phyloP scores from a whole-genome alignment of 2,888 invertebrate genomes.

The Drosophila neotestacea region DNA sequence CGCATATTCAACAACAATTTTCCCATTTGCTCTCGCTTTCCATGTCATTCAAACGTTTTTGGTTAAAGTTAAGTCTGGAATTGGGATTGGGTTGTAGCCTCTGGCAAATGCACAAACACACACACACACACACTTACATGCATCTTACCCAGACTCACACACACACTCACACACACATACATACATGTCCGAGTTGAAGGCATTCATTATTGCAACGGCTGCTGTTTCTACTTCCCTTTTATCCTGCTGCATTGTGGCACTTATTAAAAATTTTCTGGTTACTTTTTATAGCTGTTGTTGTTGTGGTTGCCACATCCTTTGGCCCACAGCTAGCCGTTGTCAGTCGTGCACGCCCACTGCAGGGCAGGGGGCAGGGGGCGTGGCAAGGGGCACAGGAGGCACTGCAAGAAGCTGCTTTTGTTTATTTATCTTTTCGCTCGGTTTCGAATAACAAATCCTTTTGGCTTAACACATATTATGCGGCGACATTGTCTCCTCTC shows the following conservation, averaged over 20 bases:
- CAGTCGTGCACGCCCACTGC: constrained; percentile 23
- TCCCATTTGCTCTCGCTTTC: constrained; percentile 49
- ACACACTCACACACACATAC: constrained; percentile 16
- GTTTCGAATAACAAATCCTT: constrained; percentile 81
- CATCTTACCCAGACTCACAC: no score
- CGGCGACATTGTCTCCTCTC: constrained; percentile 53
- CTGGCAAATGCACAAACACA: constrained; percentile 26
- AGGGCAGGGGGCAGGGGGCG: neutral
- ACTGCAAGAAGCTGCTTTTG: constrained; percentile 67
- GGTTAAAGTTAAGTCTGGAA: constrained; percentile 55
- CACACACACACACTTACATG: constrained; percentile 2
- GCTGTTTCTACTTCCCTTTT: constrained; percentile 25
- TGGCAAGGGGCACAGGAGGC: neutral
- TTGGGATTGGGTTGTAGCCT: constrained; percentile 48
- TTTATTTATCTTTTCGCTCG: constrained; percentile 80
- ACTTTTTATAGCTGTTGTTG: constrained; percentile 31
- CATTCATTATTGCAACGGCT: constrained; percentile 61
- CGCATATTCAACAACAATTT: constrained; percentile 17
- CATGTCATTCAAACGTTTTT: constrained; percentile 63
- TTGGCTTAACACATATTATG: constrained; percentile 81
- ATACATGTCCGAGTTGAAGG: constrained; percentile 37
- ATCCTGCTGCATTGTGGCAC: constrained; percentile 74
- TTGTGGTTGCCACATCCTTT: constrained; percentile 50
- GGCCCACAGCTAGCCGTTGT: constrained; percentile 45
- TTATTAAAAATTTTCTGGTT: constrained; percentile 76